Evolutionary conservation across 2,888 invertebrate genomes (phyloP), one percentile per base, ranked within the genome.

Genomic region (Crossocerus cetratus): DNA sequence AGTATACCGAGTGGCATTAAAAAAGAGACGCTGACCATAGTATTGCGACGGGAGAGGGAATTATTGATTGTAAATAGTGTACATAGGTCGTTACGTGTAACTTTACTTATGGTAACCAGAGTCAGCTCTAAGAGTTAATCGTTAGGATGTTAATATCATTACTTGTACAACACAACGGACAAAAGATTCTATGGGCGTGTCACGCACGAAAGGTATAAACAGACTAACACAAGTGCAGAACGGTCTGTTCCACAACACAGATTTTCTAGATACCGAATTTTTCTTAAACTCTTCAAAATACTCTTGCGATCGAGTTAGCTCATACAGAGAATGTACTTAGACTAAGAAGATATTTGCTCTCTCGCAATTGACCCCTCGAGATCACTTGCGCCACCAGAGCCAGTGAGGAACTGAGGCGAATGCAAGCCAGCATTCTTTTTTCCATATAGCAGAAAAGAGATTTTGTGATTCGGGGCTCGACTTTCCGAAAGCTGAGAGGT

Each of bases 1-100:
- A 83, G 65, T 76, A 74, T 76, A 81, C 74, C 69, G 78, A 81
- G 81, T 81, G 85, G 86, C 86, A 86, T 86, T 86, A 82, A 45
- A 66, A 62, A 49, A 16, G 49, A 44, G 64, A 77, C n/a, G 55
- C 62, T 57, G 44, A 20, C 54, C 32, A 23, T 65, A 61, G 43
- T 69, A 64, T 16, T 63, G 61, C 62, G 49, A 70, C 58, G 73
- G 74, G 74, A 70, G 79, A 67, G 70, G 65, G 23, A 62, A 76
- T 81, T 74, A 78, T 76, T 42, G 23, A 65, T 21, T 76, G 80
- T 80, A 75, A 56, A 78, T 80, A 76, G 54, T 80, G 80, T 80
- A 80, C 44, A 80, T 78, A 80, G 71, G 69, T 23, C 73, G 72
- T 71, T 66, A 69, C 60, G 53, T 49, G 49, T 54, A 71, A 68